Evolutionary conservation across 2,888 invertebrate species (phyloP), one percentile per base, ranked within the genome.

Genomic region (Cylloceria caligata): DNA sequence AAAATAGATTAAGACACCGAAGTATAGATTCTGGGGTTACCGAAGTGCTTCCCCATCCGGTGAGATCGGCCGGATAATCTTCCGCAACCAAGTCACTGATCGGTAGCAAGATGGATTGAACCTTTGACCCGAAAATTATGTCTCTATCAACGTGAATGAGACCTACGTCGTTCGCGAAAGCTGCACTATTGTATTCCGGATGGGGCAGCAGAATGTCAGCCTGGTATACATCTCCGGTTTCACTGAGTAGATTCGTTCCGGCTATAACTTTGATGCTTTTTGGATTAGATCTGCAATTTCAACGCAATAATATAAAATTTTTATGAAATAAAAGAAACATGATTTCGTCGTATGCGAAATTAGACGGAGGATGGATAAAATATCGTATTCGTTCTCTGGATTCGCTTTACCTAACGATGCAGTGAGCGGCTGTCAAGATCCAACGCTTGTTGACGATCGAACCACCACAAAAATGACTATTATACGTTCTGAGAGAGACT

Each of bases 381-480:
- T 5, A 30, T 30, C 2, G 52, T 34, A 7, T 11, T 2, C 7
- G 5, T 16, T 60, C 16, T 13, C 24, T 36, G 19, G 19, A 9
- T 19, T 7, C 9, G 9, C 7, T 3, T 34, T 86, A 94, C 94
- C 93, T 90, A 30, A 92, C 88, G 5, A 94, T 92, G 60, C 94
- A 94, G 83, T 94, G 94, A 2, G 94, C 94, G 0, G 94, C 94
- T 0, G 94, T 94, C 0, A 94, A 86, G 27, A 94, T 93, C 2
- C 94, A 93, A 9, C 93, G 88, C 0, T 93, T 93, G 30, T 93
- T 94, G 7, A 95, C 89, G 1, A 95, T 92, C 0, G 94, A 94
- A 0, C 94, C 95, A 0, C 95, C 95, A 78, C 95, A 95, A 87
- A 94, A 94, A 79, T 95, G 95, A 85, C 91, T 90, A 5, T 93